phyloP scores from a whole-genome alignment of 2,888 invertebrate species.

The Tetanocera ferruginea region DNA sequence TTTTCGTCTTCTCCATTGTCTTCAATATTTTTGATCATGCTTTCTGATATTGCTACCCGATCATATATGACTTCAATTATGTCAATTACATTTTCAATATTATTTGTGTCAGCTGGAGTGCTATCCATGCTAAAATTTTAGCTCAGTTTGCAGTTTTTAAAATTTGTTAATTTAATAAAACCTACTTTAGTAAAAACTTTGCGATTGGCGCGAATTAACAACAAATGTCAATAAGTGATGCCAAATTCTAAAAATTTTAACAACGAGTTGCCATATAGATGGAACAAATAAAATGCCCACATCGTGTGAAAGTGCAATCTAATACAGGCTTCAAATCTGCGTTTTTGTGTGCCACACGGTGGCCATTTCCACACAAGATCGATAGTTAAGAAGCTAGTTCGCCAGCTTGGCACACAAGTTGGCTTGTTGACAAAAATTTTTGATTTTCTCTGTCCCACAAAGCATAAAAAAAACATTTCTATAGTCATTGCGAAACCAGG shows the following conservation, averaged over 20 bases:
- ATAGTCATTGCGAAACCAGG: too few species aligned
- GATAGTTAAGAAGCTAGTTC: too few species aligned
- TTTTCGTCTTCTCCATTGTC: not conserved
- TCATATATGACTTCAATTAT: not conserved
- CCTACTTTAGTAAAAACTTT: constrained; percentile 14
- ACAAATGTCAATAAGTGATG: constrained; percentile 25
- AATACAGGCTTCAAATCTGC: too few species aligned
- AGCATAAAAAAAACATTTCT: too few species aligned
- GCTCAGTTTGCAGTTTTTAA: not conserved
- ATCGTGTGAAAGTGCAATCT: not conserved
- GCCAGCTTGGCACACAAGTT: too few species aligned
- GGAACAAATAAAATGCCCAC: not conserved
- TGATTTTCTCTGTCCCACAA: too few species aligned
- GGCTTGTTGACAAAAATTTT: too few species aligned
- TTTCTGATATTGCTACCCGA: not conserved
- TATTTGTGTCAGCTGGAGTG: constrained; percentile 4
- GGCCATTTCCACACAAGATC: too few species aligned
- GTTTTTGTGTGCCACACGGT: too few species aligned
- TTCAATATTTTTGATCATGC: not conserved
- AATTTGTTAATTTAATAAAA: not conserved
- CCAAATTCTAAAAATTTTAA: not conserved
- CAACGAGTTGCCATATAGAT: not conserved
- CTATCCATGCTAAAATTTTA: not conserved
- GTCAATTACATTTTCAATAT: not conserved
- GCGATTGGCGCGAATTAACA: constrained; percentile 39